Base-by-base conservation (phyloP, 2,888 invertebrate genomes). In the Drosophila colorata region DNA sequence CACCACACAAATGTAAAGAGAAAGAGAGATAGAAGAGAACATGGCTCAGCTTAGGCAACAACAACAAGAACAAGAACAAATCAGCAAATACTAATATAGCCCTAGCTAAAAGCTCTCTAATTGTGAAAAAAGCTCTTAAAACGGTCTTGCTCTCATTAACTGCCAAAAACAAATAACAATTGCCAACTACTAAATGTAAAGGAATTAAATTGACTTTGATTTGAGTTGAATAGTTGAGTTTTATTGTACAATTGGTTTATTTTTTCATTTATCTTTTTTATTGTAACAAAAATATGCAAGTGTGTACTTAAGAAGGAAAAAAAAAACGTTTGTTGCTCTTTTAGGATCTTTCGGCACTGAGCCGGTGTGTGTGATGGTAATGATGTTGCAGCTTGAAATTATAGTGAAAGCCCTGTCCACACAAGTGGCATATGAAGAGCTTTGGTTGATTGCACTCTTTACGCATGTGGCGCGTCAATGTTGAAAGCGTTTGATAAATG, bases 401-500 rank as follows among this genome's bases (percentile, higher is more conserved):
- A 66, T 91, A 91, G 88, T 91, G 90, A 75, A 91, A 91, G 51
- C 88, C 88, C 49, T 90, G 80, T 69, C 88, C 88, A 69, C 91
- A 91, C 58, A 88, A 56, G 38, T 79, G 66, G 55, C 91, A 91
- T 40, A 86, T 74, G 65, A 90, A 91, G 57, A 80, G 82, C 74
- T 87, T 90, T 53, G 90, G 90, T 73, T 90, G 89, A 71, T 91
- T 91, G 74, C 91, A 91, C 76, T 91, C 91, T 69, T 80, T 90
- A 57, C 86, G 87, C 83, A 90, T 74, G 92, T 96, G 96, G 59
- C 96, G 96, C 73, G 88, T 90, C 52, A 90, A 55, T 41, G 90
- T 90, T 41, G 80, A 84, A 14, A 77, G 68, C 40, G 82, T 80
- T 75, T 88, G 88, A 77, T 90, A 90, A 60, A 77, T 69, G 48